Evolutionary conservation across 2,888 invertebrate species (phyloP).

Genomic region (Candidula unifasciata): DNA sequence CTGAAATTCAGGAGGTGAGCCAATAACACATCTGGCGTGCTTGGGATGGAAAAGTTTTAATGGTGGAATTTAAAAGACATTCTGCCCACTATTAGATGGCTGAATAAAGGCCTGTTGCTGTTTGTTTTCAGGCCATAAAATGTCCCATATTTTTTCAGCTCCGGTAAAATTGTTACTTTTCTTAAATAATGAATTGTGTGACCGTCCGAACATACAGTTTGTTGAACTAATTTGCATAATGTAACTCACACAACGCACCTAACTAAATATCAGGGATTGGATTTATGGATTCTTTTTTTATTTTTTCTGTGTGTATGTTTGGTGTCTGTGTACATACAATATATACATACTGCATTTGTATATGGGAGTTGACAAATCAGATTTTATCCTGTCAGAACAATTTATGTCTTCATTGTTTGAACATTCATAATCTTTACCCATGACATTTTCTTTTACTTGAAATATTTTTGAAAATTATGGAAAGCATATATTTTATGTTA

Average conservation of each 20-base stretch:
- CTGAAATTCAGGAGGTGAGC: no score
- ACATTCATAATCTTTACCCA: neutral
- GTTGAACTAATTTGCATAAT: slow-evolving; percentile 39
- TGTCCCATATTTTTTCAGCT: no score
- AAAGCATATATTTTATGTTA: neutral
- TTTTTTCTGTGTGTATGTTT: no score
- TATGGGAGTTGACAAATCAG: neutral
- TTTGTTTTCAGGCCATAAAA: no score
- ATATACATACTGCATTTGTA: no score
- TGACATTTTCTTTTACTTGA: neutral
- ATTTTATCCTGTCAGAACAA: neutral
- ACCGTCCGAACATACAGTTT: slow-evolving; percentile 30
- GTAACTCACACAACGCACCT: slow-evolving; percentile 40
- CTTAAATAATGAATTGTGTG: neutral
- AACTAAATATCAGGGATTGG: slow-evolving; percentile 36
- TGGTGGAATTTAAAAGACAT: no score
- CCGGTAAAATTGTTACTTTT: no score
- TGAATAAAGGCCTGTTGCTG: no score
- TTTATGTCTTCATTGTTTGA: neutral
- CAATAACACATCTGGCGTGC: no score
- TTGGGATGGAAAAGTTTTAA: no score
- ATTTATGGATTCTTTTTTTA: neutral
- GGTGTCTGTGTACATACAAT: no score
- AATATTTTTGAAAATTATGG: neutral
- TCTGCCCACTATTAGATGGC: no score